These are phyloP conservation scores for Eospalax fontanierii DNA, from an alignment of 2,797 vertebrate genomes.

Conservation along the genomic window DNA sequence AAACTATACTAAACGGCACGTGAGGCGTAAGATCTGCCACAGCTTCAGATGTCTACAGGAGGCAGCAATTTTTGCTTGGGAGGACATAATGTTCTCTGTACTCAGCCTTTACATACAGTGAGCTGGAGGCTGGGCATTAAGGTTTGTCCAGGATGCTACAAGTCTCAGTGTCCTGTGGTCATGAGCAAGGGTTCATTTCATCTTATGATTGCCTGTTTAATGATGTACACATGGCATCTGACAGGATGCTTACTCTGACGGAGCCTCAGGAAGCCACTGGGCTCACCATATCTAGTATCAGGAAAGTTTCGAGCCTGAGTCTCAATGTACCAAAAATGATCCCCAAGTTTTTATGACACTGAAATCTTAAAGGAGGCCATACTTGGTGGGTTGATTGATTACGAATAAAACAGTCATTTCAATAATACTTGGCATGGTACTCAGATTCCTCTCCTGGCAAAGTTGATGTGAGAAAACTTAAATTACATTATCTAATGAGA, in stretches of 20 bases:
- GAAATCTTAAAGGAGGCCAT: neutral
- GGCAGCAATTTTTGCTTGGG: neutral
- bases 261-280: neutral
- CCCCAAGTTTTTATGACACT: neutral
- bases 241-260: neutral
- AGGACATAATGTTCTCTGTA: neutral
- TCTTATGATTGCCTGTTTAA: neutral
- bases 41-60: neutral
- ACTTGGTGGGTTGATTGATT: neutral
- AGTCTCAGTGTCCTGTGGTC: neutral
- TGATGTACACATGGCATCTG: neutral
- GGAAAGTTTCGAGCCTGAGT: neutral
- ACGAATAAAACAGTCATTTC: constrained; percentile 40
- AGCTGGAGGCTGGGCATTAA: neutral
- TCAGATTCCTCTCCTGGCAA: constrained; percentile 53
- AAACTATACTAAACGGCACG: neutral
- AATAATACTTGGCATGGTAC: constrained; percentile 8
- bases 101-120: neutral
- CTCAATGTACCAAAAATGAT: neutral
- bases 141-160: neutral
- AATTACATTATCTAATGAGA: constrained; percentile 56
- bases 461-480: constrained; percentile 28
- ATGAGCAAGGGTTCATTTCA: neutral
- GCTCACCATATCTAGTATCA: neutral
- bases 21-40: neutral